Evolutionary conservation across 2,113 vertebrate species (phyloP).

Genomic region (Oxygymnocypris stewartii): DNA sequence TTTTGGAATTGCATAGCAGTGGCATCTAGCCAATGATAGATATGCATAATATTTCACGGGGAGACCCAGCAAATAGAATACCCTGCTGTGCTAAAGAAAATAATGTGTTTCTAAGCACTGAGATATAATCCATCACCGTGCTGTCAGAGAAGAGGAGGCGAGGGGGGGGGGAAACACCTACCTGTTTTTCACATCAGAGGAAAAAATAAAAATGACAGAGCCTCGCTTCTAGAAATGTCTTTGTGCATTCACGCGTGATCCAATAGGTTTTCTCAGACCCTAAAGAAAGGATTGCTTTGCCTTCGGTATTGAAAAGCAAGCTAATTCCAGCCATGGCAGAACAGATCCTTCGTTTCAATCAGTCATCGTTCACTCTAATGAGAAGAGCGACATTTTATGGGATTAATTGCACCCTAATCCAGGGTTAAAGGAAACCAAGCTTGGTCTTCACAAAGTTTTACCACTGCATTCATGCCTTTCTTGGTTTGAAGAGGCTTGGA

Average conservation of each 20-base stretch:
- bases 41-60: slow-evolving; percentile 94
- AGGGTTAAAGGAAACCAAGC: neutral
- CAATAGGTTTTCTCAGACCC: slow-evolving; percentile 76
- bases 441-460: neutral
- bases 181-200: slow-evolving; percentile 95
- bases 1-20: slow-evolving; percentile 71
- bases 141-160: slow-evolving; percentile 76
- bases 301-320: slow-evolving; percentile 69
- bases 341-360: slow-evolving; percentile 61
- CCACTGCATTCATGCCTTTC: neutral
- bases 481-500: neutral
- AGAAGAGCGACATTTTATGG: slow-evolving; percentile 66
- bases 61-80: slow-evolving; percentile 97
- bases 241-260: slow-evolving; percentile 77
- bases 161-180: slow-evolving; percentile 68
- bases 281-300: slow-evolving; percentile 79
- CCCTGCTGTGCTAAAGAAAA: slow-evolving; percentile 99
- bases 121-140: slow-evolving; percentile 96
- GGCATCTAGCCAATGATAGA: slow-evolving; percentile 85
- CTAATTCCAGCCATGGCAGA: slow-evolving; percentile 50
- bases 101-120: slow-evolving; percentile 96
- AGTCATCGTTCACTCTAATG: slow-evolving; percentile 64
- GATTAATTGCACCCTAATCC: slow-evolving; percentile 73
- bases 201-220: slow-evolving; percentile 77
- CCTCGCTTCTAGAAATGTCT: slow-evolving; percentile 77